Conservation (phyloP, 2,888 invertebrate species). For the Allygus modestus region DNA sequence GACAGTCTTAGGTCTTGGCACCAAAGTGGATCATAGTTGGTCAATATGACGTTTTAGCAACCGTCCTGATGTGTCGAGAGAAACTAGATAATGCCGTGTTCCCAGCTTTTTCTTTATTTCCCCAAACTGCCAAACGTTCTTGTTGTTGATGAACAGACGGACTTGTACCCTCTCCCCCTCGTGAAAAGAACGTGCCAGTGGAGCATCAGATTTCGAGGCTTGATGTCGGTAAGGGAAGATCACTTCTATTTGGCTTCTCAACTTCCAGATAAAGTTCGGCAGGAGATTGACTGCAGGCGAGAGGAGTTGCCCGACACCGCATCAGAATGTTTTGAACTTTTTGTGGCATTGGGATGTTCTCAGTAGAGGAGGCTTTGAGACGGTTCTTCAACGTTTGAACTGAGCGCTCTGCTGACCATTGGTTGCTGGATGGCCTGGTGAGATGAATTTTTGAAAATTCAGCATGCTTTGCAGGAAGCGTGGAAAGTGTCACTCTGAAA, state of each 20-base stretch:
- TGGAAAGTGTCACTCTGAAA: slow-evolving; percentile 39
- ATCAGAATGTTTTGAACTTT: slow-evolving; percentile 53
- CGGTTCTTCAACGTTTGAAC: slow-evolving; percentile 63
- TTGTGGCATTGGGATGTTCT: background rate
- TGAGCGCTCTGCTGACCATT: slow-evolving; percentile 67
- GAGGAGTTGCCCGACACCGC: slow-evolving; percentile 65
- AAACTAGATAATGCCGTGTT: background rate
- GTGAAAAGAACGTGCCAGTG: slow-evolving; percentile 6
- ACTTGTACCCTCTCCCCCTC: slow-evolving; percentile 59
- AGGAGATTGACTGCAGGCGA: slow-evolving; percentile 63
- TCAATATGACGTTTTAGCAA: background rate
- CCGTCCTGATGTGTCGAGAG: slow-evolving; percentile 13
- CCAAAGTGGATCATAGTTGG: background rate
- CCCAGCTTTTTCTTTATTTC: background rate
- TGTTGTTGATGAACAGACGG: background rate
- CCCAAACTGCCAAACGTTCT: background rate
- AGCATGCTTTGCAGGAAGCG: slow-evolving; percentile 59
- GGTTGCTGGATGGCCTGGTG: slow-evolving; percentile 65
- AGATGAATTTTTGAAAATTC: slow-evolving; percentile 63
- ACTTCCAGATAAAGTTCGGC: slow-evolving; percentile 64
- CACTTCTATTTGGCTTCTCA: slow-evolving; percentile 58
- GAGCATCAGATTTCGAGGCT: background rate
- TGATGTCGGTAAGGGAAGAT: slow-evolving; percentile 45
- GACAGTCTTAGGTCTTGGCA: background rate
- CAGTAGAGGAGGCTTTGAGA: slow-evolving; percentile 2